Evolutionary conservation across 2,888 invertebrate genomes (phyloP).

Genomic region (Spilosoma lubricipeda): DNA sequence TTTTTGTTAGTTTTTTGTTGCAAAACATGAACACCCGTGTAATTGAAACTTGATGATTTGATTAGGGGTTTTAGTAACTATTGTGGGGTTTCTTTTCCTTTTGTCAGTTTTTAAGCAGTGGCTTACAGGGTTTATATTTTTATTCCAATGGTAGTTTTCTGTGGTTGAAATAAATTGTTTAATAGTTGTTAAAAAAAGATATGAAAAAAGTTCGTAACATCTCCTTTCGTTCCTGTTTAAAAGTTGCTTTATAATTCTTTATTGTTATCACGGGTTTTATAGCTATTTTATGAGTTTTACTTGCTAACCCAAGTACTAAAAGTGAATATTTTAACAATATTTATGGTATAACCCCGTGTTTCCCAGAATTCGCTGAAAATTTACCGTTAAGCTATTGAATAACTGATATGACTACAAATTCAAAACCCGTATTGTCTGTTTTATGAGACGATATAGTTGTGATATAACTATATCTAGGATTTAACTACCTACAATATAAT

Average conservation of each 20-base stretch:
- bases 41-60: constrained; percentile 53
- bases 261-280: not conserved
- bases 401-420: not conserved
- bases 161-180: not conserved
- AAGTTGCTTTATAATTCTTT: not conserved
- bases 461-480: not conserved
- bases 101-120: not conserved
- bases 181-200: not conserved
- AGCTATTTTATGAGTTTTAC: not conserved
- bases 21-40: constrained; percentile 44
- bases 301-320: not conserved
- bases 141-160: not conserved
- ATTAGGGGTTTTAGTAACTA: constrained; percentile 40
- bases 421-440: not conserved
- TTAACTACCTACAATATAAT: not conserved
- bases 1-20: constrained; percentile 51
- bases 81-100: constrained; percentile 6
- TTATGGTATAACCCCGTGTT: not conserved
- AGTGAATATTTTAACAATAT: not conserved
- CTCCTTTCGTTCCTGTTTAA: not conserved
- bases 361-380: not conserved
- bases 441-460: not conserved
- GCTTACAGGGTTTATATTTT: not conserved
- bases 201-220: not conserved
- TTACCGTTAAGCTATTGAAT: not conserved